Base-by-base conservation (phyloP, 92 coral and sea anemone species). In the Ricordea florida region DNA sequence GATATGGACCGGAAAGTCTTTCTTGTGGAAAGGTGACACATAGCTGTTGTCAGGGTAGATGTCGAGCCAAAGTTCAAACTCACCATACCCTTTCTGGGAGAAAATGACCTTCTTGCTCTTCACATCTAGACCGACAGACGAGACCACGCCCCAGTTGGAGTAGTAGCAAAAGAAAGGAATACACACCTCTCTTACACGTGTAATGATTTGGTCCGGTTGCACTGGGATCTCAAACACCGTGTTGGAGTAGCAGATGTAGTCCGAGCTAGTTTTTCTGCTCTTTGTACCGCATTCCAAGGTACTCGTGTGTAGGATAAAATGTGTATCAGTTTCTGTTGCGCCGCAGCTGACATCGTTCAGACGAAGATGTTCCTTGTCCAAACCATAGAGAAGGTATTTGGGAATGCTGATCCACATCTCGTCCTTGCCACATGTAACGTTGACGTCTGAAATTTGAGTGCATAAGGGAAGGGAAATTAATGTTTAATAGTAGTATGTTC, bases 81-180 rank as follows among this genome's bases (percentile, higher is more conserved):
- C 26, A 23, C 46, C 67, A 2, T 6, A 10, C 35, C 48, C 46
- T 2, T 6, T 60, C 0, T 21, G 3, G 13, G 71, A 63, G 25
- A 63, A 41, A 25, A 63, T 13, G 25, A 63, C 17, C 17, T 63
- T 63, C 49, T 31, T 63, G 56, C 71, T 63, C 23, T 41, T 27
- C 30, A 63, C 55, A 27, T 63, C 30, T 0, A 63, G 22, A 8
- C 55, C 52, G 5, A 63, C 56, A 15, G 55, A 50, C n/a, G 71
- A 63, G 34, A 45, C 71, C 22, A 42, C 71, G 23, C 71, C 71
- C 24, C 14, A 28, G 56, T 63, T 63, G 11, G 55, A 41, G 71
- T 63, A 63, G 37, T 24, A 63, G 21, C 71, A 63, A 22, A 20
- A 22, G 55, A 63, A 63, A 10, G 71, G 67, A 25, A 60, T 60